Base-by-base conservation (phyloP, 2,888 invertebrate genomes). In the Calameuta filiformis region DNA sequence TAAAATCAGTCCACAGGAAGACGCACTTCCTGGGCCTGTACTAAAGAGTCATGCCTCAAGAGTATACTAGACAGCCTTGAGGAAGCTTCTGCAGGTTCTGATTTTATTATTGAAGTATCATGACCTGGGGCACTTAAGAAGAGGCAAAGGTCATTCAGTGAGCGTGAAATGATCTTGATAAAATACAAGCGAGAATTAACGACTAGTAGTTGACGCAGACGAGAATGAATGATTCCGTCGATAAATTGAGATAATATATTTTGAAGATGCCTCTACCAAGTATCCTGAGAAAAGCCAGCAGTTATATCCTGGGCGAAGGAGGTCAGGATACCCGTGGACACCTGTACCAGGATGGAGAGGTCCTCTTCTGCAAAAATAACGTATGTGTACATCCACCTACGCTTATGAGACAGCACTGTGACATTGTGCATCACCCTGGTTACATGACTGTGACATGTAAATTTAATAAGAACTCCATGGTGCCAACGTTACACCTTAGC, bases 321-420 rank as follows among this genome's bases (percentile, higher is more conserved):
- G 93, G 93, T 83, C 93, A 94, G 82, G 93, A 94, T 77, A 93
- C 93, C 80, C 93, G 93, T 76, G 88, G 90, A 1, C 86, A 88
- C 2, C 84, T 91, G 79, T 96, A 96, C 89, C 95, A 96, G 90
- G 96, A 97, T 92, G 97, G 97, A 88, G 97, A 97, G 93, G 95
- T 96, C 80, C 92, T 97, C 75, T 97, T 96, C 91, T 97, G 97
- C 92, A 99, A 98, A 93, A 99, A 99, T 91, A 98, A 99, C 92
- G 98, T 99, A 68, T 99, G 98, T 92, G 98, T 99, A 73, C 98
- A 99, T 93, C 98, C 98, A 11, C 97, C 98, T 75, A 96, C 96
- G 0, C 94, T 96, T 81, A 94, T 96, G 76, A 94, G 97, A 75
- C 96, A 96, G 85, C 96, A 96, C 86, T 94, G 96, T 77, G 97